Percentiles rank a stretch among this genome's conserved stretches.
Conservation (phyloP, 53 echinoderm and acorn worm species). For the Henricia sp. region DNA sequence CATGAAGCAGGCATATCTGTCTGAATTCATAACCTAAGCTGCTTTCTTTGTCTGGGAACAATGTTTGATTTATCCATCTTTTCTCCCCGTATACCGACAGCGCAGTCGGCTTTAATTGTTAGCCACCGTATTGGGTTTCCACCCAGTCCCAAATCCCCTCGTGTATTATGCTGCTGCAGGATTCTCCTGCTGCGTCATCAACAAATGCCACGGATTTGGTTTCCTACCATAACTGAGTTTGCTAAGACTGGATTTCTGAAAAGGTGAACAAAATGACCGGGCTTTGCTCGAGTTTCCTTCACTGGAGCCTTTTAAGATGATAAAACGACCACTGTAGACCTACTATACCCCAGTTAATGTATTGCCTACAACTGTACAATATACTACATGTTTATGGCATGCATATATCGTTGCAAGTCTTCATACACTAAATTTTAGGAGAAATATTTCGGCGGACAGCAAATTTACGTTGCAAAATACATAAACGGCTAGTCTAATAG, state of each 20-base stretch:
- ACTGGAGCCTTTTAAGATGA: too few relatives aligned
- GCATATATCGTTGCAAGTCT: too few relatives aligned
- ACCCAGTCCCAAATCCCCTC: neutral
- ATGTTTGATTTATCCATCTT: neutral
- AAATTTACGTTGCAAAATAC: too few relatives aligned
- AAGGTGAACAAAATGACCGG: too few relatives aligned
- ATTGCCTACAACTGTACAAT: too few relatives aligned
- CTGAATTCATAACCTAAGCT: neutral
- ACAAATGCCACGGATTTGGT: slow-evolving; percentile 8
- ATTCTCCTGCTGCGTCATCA: neutral
- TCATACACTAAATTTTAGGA: too few relatives aligned
- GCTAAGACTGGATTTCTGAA: slow-evolving; percentile 3
- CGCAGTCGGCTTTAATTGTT: neutral
- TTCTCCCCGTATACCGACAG: neutral
- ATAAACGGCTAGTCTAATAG: too few relatives aligned
- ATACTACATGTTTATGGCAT: too few relatives aligned
- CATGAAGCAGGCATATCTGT: neutral
- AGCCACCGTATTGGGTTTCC: neutral
- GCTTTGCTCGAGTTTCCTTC: too few relatives aligned
- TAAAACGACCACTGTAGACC: too few relatives aligned
- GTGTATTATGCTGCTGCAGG: neutral
- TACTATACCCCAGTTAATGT: too few relatives aligned
- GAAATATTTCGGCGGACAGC: too few relatives aligned
- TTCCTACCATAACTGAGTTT: neutral
- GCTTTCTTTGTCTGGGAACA: neutral